A percentile compares a stretch with the other conserved stretches of the same genome.
These are phyloP conservation scores for Lithophane leautieri DNA, from an alignment of 2,888 invertebrate species.

Conservation along the genomic window DNA sequence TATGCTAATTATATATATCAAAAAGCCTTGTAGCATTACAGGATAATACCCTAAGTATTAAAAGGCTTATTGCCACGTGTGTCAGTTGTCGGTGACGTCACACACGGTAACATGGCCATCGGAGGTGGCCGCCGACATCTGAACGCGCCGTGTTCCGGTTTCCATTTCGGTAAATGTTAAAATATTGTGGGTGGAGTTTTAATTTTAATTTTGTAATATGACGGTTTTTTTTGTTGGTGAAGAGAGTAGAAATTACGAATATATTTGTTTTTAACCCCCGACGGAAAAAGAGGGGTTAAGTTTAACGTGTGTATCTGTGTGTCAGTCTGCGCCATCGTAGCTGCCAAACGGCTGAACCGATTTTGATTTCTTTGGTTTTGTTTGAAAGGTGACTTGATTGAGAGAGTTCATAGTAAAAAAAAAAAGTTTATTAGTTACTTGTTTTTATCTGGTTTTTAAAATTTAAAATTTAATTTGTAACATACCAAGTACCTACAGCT, in stretches of 20 bases:
- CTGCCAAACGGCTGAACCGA: too few species aligned
- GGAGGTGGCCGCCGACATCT: slow-evolving; percentile 58
- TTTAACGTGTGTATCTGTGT: too few species aligned
- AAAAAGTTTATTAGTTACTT: too few species aligned
- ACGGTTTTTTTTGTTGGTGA: neutral
- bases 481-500: neutral
- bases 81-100: slow-evolving; percentile 56
- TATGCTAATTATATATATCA: slow-evolving; percentile 19
- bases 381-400: too few species aligned
- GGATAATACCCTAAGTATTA: slow-evolving; percentile 30
- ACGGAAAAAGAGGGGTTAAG: too few species aligned
- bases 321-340: too few species aligned
- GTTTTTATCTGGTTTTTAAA: too few species aligned
- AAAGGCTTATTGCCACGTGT: slow-evolving; percentile 52
- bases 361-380: too few species aligned
- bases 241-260: neutral
- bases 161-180: slow-evolving; percentile 31
- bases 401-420: too few species aligned
- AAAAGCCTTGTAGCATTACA: slow-evolving; percentile 21
- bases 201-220: slow-evolving; percentile 1
- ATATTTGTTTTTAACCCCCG: too few species aligned
- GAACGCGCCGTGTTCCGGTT: slow-evolving; percentile 50
- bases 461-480: too few species aligned
- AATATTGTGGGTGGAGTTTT: slow-evolving; percentile 15
- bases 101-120: slow-evolving; percentile 45